These are phyloP conservation scores for Psittacula derbiana DNA, from an alignment of 2,797 vertebrate genomes.

Conservation along the genomic window DNA sequence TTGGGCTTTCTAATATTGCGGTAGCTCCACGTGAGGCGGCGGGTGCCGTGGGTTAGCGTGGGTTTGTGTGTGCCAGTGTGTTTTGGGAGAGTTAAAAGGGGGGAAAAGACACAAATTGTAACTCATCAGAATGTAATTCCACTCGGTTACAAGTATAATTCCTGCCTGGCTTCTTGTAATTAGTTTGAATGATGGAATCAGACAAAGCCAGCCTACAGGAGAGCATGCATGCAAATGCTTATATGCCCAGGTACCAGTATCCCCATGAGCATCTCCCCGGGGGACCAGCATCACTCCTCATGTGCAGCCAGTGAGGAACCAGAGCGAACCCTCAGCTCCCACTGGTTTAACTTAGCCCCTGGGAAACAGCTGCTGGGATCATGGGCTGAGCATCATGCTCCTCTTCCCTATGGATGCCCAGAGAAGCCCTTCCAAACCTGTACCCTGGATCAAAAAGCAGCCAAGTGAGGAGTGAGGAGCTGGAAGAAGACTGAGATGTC, in stretches of 20 bases:
- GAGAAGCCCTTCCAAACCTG: not conserved
- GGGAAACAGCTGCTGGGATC: rapidly evolving
- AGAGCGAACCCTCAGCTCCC: not conserved
- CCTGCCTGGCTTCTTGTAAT: slow-evolving; percentile 37
- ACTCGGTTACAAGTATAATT: slow-evolving; percentile 20
- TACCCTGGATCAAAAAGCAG: not conserved
- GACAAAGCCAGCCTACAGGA: not conserved
- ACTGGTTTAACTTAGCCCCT: rapidly evolving
- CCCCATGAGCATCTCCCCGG: rapidly evolving
- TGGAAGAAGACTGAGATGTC: not conserved
- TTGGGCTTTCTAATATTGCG: not conserved
- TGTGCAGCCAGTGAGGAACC: not conserved
- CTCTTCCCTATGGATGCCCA: not conserved
- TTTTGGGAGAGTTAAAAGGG: not conserved
- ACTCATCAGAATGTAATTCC: slow-evolving; percentile 37
- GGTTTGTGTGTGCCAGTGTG: not conserved
- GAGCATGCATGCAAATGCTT: rapidly evolving
- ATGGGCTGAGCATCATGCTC: rapidly evolving
- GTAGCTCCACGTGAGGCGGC: not conserved
- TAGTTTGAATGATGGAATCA: not conserved
- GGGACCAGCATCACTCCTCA: rapidly evolving
- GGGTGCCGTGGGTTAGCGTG: not conserved
- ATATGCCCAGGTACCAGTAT: rapidly evolving
- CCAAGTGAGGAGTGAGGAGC: not conserved
- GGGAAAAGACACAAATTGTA: not conserved